Percentiles rank a stretch among this genome's conserved stretches.
phyloP scores from a whole-genome alignment of 2,113 vertebrate species.

The Cisticola juncidis region DNA sequence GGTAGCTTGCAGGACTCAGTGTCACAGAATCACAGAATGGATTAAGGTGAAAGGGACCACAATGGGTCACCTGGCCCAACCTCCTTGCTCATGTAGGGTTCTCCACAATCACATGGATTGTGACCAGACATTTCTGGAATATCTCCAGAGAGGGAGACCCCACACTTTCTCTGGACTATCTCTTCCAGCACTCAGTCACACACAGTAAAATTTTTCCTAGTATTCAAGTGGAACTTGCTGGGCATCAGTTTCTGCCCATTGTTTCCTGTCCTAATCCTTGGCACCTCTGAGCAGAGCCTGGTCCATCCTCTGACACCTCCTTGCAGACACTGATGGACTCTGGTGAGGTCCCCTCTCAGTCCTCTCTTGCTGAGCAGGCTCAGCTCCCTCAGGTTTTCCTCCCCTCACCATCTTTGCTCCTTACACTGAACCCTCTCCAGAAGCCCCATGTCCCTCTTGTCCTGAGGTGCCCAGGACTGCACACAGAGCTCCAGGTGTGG shows the following conservation, averaged over 20 bases:
- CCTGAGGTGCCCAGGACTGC: background rate
- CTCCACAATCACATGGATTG: background rate
- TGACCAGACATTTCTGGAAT: background rate
- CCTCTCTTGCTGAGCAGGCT: background rate
- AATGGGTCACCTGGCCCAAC: too few species aligned
- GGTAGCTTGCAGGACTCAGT: background rate
- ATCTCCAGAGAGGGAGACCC: background rate
- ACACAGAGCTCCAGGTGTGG: background rate
- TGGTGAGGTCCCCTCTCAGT: background rate
- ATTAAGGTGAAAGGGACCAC: background rate
- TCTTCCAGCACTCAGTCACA: background rate
- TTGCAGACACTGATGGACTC: background rate
- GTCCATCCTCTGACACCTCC: too few species aligned
- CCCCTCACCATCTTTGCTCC: background rate
- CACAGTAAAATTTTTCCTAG: fast-evolving
- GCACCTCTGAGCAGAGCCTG: background rate
- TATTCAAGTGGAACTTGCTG: background rate
- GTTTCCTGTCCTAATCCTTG: too few species aligned
- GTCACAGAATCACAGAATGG: background rate
- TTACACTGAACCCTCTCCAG: background rate
- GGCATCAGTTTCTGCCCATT: fast-evolving
- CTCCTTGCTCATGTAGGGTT: background rate
- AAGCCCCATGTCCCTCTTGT: background rate
- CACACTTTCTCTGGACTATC: background rate
- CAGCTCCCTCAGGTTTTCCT: background rate